phyloP scores from a whole-genome alignment of 2,797 vertebrate species.

The Enteromius unitaeniatus region DNA sequence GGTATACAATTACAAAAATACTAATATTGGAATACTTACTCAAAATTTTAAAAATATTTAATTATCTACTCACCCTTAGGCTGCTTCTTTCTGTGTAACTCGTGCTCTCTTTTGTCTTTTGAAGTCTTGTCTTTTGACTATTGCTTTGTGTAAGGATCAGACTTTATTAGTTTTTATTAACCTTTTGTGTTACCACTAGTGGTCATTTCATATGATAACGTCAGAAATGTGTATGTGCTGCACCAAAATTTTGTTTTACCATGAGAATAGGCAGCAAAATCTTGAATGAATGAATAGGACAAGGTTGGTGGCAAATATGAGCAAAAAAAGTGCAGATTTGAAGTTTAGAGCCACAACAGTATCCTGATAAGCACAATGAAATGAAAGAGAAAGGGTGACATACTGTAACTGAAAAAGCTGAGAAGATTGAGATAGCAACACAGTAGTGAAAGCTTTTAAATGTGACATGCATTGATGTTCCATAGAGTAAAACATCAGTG shows the following conservation, averaged over 20 bases:
- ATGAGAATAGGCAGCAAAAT: not conserved
- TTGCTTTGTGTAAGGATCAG: not conserved
- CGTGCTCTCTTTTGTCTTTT: not conserved
- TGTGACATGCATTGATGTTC: not conserved
- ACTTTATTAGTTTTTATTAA: slow-evolving; percentile 1
- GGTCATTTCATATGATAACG: not conserved
- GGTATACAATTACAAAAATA: not conserved
- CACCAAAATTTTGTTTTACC: not conserved
- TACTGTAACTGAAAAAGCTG: not conserved
- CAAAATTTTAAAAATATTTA: slow-evolving; percentile 9
- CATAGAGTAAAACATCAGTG: not conserved
- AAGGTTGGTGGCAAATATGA: not conserved
- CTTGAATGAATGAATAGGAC: not conserved
- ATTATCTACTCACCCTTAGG: not conserved
- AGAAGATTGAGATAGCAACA: not conserved
- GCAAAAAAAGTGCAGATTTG: not conserved
- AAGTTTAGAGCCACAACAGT: not conserved
- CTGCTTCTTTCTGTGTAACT: not conserved
- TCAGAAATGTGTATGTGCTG: not conserved
- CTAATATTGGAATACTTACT: not conserved
- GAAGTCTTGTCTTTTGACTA: not conserved
- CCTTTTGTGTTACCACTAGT: not conserved
- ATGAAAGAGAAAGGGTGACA: not conserved
- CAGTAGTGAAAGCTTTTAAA: not conserved
- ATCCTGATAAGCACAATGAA: not conserved